Base-by-base conservation (phyloP, 2,797 vertebrate genomes). In the Brachyrhaphis roseni region DNA sequence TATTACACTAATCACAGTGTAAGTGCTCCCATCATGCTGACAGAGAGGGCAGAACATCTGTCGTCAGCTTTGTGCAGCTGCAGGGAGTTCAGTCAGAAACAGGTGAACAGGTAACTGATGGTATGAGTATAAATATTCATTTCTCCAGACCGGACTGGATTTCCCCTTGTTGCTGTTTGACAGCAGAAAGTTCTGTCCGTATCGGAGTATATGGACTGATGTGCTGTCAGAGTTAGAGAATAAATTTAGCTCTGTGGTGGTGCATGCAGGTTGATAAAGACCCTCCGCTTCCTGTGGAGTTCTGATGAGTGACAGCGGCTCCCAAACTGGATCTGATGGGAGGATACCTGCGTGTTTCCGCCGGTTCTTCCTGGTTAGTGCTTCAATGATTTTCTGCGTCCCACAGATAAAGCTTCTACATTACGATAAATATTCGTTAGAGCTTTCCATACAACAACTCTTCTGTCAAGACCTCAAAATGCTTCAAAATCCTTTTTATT, bases 1-100 rank as follows among this genome's bases (percentile, higher is more conserved):
- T 75, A 75, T 85, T 87, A 89, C 86, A 89, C 76, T 79, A 84
- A 86, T 86, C 82, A 81, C 80, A 47, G 78, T 84, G 39, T 84
- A 57, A 78, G 39, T 45, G 62, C 77, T 83, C 59, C 82, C 82
- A 77, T 85, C 81, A 82, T 43, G 75, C 59, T 78, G 70, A 81
- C 28, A 53, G 66, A 53, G 55, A 31, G 3, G 62, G 18, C 8
- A 31, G 26, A 10, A 88, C 78, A 88, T 86, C 80, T 78, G 72
- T 49, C 72, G 64, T 68, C n/a, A 34, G 26, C 43, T 78, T 79
- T 66, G 55, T 82, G 41, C 31, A 72, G 41, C 68, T 57, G 34
- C 68, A 59, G 11, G 23, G 15, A 45, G 20, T 20, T 11, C 26
- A n/a, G 15, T 16, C 23, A 10, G 18, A 34, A 59, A 62, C 77